Evolutionary conservation across 2,113 vertebrate species (phyloP).

Genomic region (Mugil cephalus): DNA sequence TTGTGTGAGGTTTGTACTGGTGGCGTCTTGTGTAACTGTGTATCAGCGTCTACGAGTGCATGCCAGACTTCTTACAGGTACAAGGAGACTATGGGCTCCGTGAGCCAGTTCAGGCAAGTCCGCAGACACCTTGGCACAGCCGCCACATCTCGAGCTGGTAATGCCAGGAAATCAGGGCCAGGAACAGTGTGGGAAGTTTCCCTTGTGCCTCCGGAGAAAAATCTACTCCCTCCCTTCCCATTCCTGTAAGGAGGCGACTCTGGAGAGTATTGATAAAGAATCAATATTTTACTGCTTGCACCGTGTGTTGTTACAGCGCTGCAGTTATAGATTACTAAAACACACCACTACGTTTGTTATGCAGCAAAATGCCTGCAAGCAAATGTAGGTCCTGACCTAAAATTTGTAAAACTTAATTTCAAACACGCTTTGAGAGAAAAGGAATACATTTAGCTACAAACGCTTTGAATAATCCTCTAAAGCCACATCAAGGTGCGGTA

Average conservation of each 20-base stretch:
- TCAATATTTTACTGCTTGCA: slow-evolving; percentile 48
- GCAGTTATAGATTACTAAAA: slow-evolving; percentile 31
- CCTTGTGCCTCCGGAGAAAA: slow-evolving; percentile 24
- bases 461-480: slow-evolving; percentile 32
- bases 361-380: background rate
- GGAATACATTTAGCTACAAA: slow-evolving; percentile 23
- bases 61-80: slow-evolving; percentile 53
- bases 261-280: slow-evolving; percentile 38
- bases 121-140: slow-evolving; percentile 50
- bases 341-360: slow-evolving; percentile 50
- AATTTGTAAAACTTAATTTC: slow-evolving; percentile 18
- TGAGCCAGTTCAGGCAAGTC: slow-evolving; percentile 74
- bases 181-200: slow-evolving; percentile 43
- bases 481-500: slow-evolving; percentile 22
- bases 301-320: slow-evolving; percentile 23
- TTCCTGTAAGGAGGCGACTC: slow-evolving; percentile 8
- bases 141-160: slow-evolving; percentile 56
- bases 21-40: slow-evolving; percentile 47
- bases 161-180: slow-evolving; percentile 53
- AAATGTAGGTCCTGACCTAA: slow-evolving; percentile 14
- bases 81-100: slow-evolving; percentile 22
- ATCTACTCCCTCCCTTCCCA: slow-evolving; percentile 15
- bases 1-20: slow-evolving; percentile 35
- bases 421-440: slow-evolving; percentile 30
- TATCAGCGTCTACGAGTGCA: slow-evolving; percentile 10